Conservation (phyloP, 2,797 vertebrate genomes). For the Cuniculus paca region DNA sequence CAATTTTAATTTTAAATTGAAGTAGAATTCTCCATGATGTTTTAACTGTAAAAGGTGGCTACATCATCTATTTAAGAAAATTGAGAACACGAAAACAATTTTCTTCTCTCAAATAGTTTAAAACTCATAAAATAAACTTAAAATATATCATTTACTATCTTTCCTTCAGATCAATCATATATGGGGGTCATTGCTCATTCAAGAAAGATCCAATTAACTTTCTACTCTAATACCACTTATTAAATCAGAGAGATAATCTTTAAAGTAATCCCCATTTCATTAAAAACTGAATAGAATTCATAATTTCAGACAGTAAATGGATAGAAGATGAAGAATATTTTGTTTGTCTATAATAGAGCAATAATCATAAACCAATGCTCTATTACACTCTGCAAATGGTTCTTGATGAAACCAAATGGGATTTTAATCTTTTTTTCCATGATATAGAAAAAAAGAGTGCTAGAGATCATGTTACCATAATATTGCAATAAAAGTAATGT, state of each 20-base stretch:
- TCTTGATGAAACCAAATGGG: conserved; percentile 52
- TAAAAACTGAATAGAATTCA: conserved; percentile 79
- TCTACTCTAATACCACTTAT: conserved; percentile 71
- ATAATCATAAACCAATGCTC: conserved; percentile 20
- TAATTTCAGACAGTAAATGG: conserved; percentile 69
- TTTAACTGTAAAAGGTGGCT: neutral
- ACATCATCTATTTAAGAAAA: conserved; percentile 29
- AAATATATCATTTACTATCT: conserved; percentile 31
- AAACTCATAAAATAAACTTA: conserved; percentile 41
- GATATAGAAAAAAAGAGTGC: conserved; percentile 65
- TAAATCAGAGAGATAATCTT: conserved; percentile 78
- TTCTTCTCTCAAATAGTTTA: conserved; percentile 43
- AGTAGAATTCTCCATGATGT: conserved; percentile 31
- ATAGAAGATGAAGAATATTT: conserved; percentile 62
- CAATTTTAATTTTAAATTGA: conserved; percentile 27
- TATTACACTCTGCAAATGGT: conserved; percentile 49
- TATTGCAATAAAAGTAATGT: conserved; percentile 68
- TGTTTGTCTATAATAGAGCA: conserved; percentile 49
- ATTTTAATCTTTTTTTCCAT: conserved; percentile 71
- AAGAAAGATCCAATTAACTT: conserved; percentile 82
- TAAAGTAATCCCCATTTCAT: conserved; percentile 81
- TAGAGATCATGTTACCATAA: conserved; percentile 36
- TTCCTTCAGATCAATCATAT: conserved; percentile 52
- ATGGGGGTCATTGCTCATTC: conserved; percentile 70
- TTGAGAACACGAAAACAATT: neutral